Evolutionary conservation across 2,113 vertebrate genomes (phyloP).

Genomic region (Tursiops truncatus): DNA sequence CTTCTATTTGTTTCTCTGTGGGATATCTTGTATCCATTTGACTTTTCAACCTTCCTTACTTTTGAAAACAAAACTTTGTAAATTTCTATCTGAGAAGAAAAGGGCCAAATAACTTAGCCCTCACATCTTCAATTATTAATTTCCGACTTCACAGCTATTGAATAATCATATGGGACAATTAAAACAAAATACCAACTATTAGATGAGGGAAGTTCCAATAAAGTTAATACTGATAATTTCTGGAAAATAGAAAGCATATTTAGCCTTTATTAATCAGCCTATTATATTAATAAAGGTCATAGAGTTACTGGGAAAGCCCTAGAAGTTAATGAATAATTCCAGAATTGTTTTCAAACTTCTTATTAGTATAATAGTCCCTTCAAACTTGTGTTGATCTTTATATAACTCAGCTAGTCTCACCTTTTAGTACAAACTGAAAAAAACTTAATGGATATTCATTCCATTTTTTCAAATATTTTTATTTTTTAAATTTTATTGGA

Average conservation of each 20-base stretch:
- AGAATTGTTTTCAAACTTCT: background rate
- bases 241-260: background rate
- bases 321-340: background rate
- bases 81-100: background rate
- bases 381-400: background rate
- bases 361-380: background rate
- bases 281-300: background rate
- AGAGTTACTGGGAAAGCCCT: background rate
- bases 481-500: too few relatives aligned
- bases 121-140: background rate
- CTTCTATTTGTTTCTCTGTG: constrained; percentile 60
- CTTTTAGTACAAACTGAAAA: background rate
- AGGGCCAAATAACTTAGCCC: background rate
- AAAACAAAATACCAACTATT: background rate
- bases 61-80: background rate
- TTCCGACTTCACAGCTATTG: background rate
- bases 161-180: background rate
- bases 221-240: background rate
- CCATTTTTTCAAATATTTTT: background rate
- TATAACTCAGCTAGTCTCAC: background rate
- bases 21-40: background rate
- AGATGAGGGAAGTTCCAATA: background rate
- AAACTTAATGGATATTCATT: background rate
- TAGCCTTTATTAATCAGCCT: background rate
- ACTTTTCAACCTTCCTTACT: background rate